Base-by-base conservation (phyloP, 92 coral and sea anemone species). In the Anthopleura xanthogrammica region DNA sequence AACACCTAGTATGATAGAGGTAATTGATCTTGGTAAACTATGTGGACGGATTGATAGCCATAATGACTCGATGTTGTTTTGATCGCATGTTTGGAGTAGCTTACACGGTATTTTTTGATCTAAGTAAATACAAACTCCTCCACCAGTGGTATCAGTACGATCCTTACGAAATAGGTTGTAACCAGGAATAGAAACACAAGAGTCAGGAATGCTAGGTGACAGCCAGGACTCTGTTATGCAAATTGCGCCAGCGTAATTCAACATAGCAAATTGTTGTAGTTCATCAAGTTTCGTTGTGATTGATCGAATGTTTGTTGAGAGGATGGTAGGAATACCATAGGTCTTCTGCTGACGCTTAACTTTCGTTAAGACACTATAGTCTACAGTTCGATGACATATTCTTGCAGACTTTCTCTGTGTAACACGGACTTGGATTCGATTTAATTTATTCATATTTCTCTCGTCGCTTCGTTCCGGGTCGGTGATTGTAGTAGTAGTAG, bases 151-250 rank as follows among this genome's bases (percentile, higher is more conserved):
- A 55, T 85, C 80, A 46, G 54, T 57, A 60, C 90, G 80, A 77
- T 90, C 90, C 62, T 87, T 87, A 24, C 93, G 78, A 77, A 90
- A 87, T 56, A 87, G 54, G 60, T 81, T 50, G 55, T 75, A 90
- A 68, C 80, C 85, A 46, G 90, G 86, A 19, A 90, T 78, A 3
- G 86, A 60, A 77, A 83, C 83, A 19, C 84, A 77, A 41, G 84
- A 52, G 54, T 86, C 90, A 19, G 88, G 88, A 22, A 87, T 62
- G 16, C 55, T 52, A 29, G 74, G 60, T 16, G 84, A 77, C 70
- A 86, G 84, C n/a, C n/a, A 90, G 9, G 90, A 54, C 72, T 90
- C 92, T 58, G 92, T 83, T 78, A 89, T 81, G 80, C 86, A 85
- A 72, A 85, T 76, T n/a, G 77, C 66, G 75, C 85, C 86, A 48